Evolutionary conservation across 2,888 invertebrate species (phyloP).

Genomic region (Exocentrus adspersus): DNA sequence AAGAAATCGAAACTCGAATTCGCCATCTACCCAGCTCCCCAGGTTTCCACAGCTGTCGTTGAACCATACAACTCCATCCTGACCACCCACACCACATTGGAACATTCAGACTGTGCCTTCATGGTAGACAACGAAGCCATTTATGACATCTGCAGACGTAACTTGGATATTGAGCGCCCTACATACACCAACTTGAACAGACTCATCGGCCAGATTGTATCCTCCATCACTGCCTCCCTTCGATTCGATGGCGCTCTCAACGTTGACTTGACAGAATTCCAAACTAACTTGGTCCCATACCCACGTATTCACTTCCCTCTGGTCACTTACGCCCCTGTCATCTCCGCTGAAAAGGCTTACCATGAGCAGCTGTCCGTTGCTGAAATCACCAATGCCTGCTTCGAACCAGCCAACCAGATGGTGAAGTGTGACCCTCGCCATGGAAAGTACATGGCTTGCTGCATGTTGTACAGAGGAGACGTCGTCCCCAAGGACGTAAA

Average conservation of each 20-base stretch:
- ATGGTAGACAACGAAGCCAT: constrained; percentile 94
- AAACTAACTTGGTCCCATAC: constrained; percentile 94
- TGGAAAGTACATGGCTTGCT: constrained; percentile 96
- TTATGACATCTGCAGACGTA: constrained; percentile 93
- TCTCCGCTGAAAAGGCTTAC: constrained; percentile 94
- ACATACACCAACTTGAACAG: constrained; percentile 97
- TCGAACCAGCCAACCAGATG: constrained; percentile 97
- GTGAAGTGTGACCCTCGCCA: constrained; percentile 93
- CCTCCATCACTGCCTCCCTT: constrained; percentile 91
- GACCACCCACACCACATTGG: constrained; percentile 94
- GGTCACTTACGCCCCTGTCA: constrained; percentile 91
- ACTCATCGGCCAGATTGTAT: constrained; percentile 94
- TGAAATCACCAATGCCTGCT: constrained; percentile 95
- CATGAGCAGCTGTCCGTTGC: constrained; percentile 91
- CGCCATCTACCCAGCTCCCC: constrained; percentile 96
- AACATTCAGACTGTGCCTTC: constrained; percentile 96
- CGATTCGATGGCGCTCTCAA: constrained; percentile 94
- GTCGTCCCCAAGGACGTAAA: constrained; percentile 94
- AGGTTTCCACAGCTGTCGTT: constrained; percentile 90
- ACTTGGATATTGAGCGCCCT: constrained; percentile 94
- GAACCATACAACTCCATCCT: constrained; percentile 98
- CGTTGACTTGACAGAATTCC: constrained; percentile 94
- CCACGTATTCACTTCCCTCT: constrained; percentile 96
- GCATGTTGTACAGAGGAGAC: constrained; percentile 82
- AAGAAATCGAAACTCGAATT: constrained; percentile 97